Evolutionary conservation across 2,888 invertebrate genomes (phyloP).

Genomic region (Litoditis marina): DNA sequence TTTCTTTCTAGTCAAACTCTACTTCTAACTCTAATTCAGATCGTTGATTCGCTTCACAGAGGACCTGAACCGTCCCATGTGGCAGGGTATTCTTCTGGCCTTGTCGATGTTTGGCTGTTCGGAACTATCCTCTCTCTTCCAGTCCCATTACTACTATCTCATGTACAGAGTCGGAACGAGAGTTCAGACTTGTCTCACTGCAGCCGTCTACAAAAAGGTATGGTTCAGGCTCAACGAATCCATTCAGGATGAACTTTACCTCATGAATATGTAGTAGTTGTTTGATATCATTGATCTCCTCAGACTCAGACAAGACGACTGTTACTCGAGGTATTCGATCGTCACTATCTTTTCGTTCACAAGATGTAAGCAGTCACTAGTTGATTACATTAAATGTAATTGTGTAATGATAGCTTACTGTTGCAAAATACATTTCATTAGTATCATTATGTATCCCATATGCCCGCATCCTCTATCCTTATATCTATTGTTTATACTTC

Average conservation of each 20-base stretch:
- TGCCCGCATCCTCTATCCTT: not conserved
- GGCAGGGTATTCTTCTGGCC: constrained; percentile 56
- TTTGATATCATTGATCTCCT: too few relatives aligned
- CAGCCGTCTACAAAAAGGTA: constrained; percentile 62
- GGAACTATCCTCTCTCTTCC: constrained; percentile 54
- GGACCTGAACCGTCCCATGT: constrained; percentile 49
- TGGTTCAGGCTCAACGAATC: not conserved
- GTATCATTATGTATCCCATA: not conserved
- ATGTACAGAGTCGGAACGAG: constrained; percentile 60
- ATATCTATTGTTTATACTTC: not conserved
- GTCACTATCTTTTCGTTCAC: too few relatives aligned
- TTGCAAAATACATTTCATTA: too few relatives aligned
- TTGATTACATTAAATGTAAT: too few relatives aligned
- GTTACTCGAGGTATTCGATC: too few relatives aligned
- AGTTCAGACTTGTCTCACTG: constrained; percentile 55
- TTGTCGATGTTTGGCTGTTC: constrained; percentile 53
- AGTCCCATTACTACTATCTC: constrained; percentile 58
- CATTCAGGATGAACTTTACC: too few relatives aligned
- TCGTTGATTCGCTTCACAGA: constrained; percentile 56
- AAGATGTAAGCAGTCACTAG: too few relatives aligned
- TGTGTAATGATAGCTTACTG: too few relatives aligned
- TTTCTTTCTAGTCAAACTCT: not conserved
- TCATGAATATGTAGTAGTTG: too few relatives aligned
- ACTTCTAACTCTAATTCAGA: too few relatives aligned
- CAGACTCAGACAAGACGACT: too few relatives aligned